Base-by-base conservation (phyloP, 2,113 vertebrate species). In the Chaenogobius annularis region DNA sequence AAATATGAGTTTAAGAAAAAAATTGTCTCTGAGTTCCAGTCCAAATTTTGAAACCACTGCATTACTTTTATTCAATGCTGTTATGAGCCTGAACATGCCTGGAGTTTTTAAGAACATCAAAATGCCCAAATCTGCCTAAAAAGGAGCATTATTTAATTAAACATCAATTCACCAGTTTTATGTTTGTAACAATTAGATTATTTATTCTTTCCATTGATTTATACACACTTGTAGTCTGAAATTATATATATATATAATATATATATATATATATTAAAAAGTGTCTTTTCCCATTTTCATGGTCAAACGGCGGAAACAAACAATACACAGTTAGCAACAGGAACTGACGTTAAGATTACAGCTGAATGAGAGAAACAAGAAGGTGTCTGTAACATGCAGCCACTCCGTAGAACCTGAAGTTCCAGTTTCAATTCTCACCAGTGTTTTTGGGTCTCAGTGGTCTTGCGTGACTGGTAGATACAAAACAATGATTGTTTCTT, bases 401-500 rank as follows among this genome's bases (percentile, higher is more conserved):
- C 20, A 43, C 50, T 54, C 19, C 69, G 66, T 47, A 61, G 70
- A 91, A 93, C 90, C 89, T 88, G 92, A 88, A 89, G 72, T 83
- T 91, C 92, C 87, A 83, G 92, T 93, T 92, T 85, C 66, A 59
- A 80, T 91, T 93, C 90, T 89, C 90, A 90, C 83, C 75, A 44
- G 63, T 67, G 74, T 50, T 74, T 68, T 58, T 63, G 75, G 83
- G 73, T 84, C 85, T 77, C 85, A 81, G 84, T 78, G 81, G 88
- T 90, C 89, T 87, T 87, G 74, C 70, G 54, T 88, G 87, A 91
- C 88, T 54, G 35, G n/a, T 4, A 54, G 82, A 72, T 85, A 94
- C 92, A 94, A 93, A 90, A 91, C 86, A 75, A 44, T 12, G 83
- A 90, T 91, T 93, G 93, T 94, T 88, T 88, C 82, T 86, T 81